Percentiles rank a stretch among this genome's conserved stretches.
Conservation (phyloP, 2,797 vertebrate genomes). For the Botia kubotai region DNA sequence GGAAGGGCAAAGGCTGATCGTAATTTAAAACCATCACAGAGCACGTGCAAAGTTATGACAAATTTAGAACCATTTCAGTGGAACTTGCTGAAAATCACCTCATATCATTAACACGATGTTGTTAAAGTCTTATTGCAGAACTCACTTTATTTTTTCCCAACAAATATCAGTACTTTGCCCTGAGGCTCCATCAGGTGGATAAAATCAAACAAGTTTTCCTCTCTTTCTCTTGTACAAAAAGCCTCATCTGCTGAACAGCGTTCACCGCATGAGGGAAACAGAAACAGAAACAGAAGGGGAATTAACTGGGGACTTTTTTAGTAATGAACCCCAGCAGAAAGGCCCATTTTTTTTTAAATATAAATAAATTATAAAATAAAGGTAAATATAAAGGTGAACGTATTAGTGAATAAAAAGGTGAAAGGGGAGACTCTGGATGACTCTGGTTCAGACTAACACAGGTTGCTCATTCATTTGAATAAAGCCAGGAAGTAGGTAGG, state of each 20-base stretch:
- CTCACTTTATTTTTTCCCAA: conserved; percentile 91
- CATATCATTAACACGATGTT: background rate
- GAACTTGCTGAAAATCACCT: background rate
- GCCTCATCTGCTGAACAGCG: conserved; percentile 87
- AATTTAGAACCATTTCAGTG: background rate
- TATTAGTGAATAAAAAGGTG: background rate
- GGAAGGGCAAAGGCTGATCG: background rate
- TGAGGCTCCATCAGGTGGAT: conserved; percentile 84
- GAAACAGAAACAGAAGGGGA: background rate
- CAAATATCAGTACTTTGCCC: conserved; percentile 95
- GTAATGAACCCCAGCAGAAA: background rate
- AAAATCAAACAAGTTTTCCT: conserved; percentile 87
- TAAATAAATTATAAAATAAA: conserved; percentile 57
- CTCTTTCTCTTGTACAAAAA: conserved; percentile 87
- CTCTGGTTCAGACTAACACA: conserved; percentile 78
- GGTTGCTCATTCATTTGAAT: conserved; percentile 94
- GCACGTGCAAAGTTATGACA: background rate
- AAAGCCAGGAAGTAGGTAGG: conserved; percentile 94
- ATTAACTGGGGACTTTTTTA: conserved; percentile 17
- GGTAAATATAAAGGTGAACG: no score
- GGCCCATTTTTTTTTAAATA: no score
- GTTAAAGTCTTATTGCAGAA: conserved; percentile 24
- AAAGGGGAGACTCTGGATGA: background rate
- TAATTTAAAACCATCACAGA: background rate
- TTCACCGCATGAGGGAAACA: conserved; percentile 81